Base-by-base conservation (phyloP, 2,888 invertebrate species). In the Agriopis leucophaearia region DNA sequence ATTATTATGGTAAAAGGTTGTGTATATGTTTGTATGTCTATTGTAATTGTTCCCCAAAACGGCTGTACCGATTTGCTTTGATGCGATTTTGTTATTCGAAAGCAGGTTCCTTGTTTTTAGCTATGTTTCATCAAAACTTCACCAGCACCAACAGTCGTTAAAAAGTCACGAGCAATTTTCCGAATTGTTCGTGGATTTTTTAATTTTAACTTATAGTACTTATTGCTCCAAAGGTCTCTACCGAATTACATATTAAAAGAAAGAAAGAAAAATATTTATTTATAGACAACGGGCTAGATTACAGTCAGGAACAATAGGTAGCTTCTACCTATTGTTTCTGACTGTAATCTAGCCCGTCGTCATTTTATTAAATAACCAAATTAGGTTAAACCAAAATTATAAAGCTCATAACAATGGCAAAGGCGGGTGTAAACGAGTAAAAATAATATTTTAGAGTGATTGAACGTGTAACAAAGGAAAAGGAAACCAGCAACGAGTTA, bases 401-500 rank as follows among this genome's bases (percentile, higher is more conserved):
- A 9, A 42, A 35, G 9, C 16, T 16, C n/a, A 13, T 16, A 35
- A 45, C 35, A 57, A 44, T 13, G 44, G 15, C 4, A 44, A 13
- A 18, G 13, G 4, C 16, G n/a, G 44, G 42, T 9, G 42, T 54
- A 38, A 54, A n/a, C 6, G 3, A 8, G 2, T 2, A 42, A 42
- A 27, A 44, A 44, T 18, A 42, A 56, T n/a, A 56, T 42, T 42
- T 56, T 56, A 8, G 8, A 42, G 12, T 27, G 18, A 13, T 13
- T 40, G 7, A 56, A 56, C 44, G 27, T 1, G 59, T 64, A 52
- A 58, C 48, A 56, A 58, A 61, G 65, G 63, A 64, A 70, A 66
- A 57, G 16, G 16, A n/a, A n/a, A 9, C 44, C 57, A 58, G 55
- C 69, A 50, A 48, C 47, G 59, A 64, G 57, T 35, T 52, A 52